These are phyloP conservation scores for Hiodon alosoides DNA, from an alignment of 2,113 vertebrate genomes.

Conservation along the genomic window DNA sequence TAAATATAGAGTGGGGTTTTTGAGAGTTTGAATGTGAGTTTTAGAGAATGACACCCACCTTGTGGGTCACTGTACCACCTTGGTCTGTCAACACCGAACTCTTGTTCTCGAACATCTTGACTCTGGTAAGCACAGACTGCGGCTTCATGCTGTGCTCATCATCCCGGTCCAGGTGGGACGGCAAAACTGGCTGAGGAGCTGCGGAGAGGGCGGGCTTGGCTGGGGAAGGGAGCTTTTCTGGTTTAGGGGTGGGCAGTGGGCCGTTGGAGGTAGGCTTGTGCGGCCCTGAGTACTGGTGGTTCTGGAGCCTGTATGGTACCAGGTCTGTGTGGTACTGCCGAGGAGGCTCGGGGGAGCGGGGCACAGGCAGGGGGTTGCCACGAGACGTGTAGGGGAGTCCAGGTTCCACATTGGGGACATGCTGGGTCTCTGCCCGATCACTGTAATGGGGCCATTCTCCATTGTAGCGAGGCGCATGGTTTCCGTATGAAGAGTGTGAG, in stretches of 20 bases:
- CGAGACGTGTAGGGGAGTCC: conserved; percentile 35
- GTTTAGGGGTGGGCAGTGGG: conserved; percentile 62
- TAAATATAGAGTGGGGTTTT: no score
- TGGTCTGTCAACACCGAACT: conserved; percentile 81
- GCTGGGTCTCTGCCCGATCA: conserved; percentile 48
- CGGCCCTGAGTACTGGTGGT: conserved; percentile 57
- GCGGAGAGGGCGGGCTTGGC: conserved; percentile 11
- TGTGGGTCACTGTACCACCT: conserved; percentile 60
- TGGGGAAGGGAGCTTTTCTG: conserved; percentile 63
- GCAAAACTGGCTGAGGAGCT: conserved; percentile 62
- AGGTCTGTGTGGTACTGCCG: conserved; percentile 70
- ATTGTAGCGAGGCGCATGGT: conserved; percentile 74
- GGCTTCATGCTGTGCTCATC: conserved; percentile 88
- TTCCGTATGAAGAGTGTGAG: conserved; percentile 72
- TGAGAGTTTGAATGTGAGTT: no score
- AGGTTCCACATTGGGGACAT: no score
- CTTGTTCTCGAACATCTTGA: conserved; percentile 98
- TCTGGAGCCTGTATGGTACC: conserved; percentile 59
- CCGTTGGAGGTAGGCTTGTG: conserved; percentile 61
- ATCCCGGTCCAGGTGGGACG: conserved; percentile 80
- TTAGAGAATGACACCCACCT: conserved; percentile 54
- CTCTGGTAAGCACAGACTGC: conserved; percentile 89
- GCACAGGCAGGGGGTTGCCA: conserved; percentile 51
- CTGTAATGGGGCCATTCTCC: conserved; percentile 83
- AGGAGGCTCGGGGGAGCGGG: conserved; percentile 62